Percentiles rank a stretch among this genome's conserved stretches.
phyloP scores from a whole-genome alignment of 2,113 vertebrate species.

The Tetrao urogallus region DNA sequence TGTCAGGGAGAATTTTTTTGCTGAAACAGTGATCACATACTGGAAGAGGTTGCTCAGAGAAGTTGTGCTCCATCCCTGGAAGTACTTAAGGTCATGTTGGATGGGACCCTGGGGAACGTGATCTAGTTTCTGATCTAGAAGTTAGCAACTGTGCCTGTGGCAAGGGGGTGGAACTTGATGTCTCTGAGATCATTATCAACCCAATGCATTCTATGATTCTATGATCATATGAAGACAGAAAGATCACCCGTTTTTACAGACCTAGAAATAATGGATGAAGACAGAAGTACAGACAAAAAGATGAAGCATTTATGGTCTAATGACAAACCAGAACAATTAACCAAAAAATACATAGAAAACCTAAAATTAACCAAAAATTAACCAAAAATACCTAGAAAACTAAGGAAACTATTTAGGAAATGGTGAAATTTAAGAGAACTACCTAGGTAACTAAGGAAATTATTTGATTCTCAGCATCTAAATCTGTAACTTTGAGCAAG shows the following conservation, averaged over 20 bases:
- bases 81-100: too few relatives aligned
- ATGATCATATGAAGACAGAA: not conserved
- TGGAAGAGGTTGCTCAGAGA: too few relatives aligned
- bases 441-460: not conserved
- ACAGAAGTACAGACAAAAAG: not conserved
- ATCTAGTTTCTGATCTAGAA: too few relatives aligned
- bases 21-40: too few relatives aligned
- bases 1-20: too few relatives aligned
- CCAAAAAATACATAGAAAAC: not conserved
- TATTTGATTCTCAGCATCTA: not conserved
- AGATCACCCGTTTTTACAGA: not conserved
- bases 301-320: not conserved
- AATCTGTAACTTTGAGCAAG: not conserved
- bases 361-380: not conserved
- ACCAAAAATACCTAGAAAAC: not conserved
- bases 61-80: too few relatives aligned
- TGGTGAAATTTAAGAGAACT: not conserved
- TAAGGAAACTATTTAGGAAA: not conserved
- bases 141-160: too few relatives aligned
- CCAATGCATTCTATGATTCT: too few relatives aligned
- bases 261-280: not conserved
- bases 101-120: too few relatives aligned
- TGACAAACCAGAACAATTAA: not conserved
- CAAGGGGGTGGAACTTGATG: too few relatives aligned
- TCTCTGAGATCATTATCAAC: too few relatives aligned